Base-by-base conservation (phyloP, 2,797 vertebrate genomes). In the Sparus aurata region DNA sequence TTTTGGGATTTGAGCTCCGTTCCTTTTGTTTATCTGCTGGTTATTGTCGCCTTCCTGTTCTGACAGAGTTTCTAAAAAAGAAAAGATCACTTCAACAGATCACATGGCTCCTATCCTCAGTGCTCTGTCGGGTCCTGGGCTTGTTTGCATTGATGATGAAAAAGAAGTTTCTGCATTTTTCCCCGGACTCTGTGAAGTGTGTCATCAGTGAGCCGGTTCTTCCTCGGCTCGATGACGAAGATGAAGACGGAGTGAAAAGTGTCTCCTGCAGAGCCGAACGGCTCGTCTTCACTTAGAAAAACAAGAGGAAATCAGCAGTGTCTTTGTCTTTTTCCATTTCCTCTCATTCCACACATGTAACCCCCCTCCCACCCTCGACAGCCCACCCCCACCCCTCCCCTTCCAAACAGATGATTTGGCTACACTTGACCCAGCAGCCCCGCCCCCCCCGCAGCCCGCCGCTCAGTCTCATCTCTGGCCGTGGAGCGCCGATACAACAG, bases 391-490 rank as follows among this genome's bases (percentile, higher is more conserved):
- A 5, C 3, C 38, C 59, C 22, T 0, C 18, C 22, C 62, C 23
- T 23, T 81, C 54, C 54, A 12, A 74, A 64, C 69, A 68, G 23
- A 62, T n/a, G 61, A 47, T 69, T 79, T 57, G 77, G 63, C 81
- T 85, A 73, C 83, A 30, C 86, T n/a, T 17, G 53, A 83, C 9
- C 41, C 66, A 12, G 52, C 13, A 84, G 20, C 46, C 45, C 3
- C 1, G 7, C 7, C 23, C 43, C 58, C 58, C 71, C 46, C 17
- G 10, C 63, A 15, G 6, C 77, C 27, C 16, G 0, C 34, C 15
- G 3, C 55, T n/a, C 77, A 87, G 90, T 93, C 95, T 98, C 96
- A 98, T 97, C 97, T 97, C 93, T 96, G 97, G 75, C 96, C 94
- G 0, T 96, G 96, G 78, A 97, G 87, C 1, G 96, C 96, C 2